Percentiles rank a stretch among this genome's conserved stretches.
phyloP scores from a whole-genome alignment of 2,888 invertebrate species.

The Hoplodrina ambigua region DNA sequence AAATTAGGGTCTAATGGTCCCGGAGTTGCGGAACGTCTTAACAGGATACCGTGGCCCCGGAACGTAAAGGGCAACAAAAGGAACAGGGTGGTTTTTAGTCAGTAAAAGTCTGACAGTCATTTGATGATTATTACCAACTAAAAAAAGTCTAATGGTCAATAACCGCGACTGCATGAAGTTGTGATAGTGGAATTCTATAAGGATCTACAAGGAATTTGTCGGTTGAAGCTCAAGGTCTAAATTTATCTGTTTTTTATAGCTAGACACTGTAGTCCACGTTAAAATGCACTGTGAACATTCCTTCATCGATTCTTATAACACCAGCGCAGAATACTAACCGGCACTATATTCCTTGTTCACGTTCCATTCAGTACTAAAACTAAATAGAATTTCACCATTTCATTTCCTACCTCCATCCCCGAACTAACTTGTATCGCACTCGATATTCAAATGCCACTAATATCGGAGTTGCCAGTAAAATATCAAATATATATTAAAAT shows the following conservation, averaged over 20 bases:
- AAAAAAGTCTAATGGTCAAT: too few species aligned
- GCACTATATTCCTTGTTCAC: constrained; percentile 30
- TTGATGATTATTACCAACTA: too few species aligned
- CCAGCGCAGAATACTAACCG: constrained; percentile 20
- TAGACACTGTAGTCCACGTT: not conserved
- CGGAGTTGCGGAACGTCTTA: too few species aligned
- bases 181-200: too few species aligned
- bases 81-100: too few species aligned
- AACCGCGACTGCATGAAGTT: too few species aligned
- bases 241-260: not conserved
- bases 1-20: too few species aligned
- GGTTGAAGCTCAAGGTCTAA: too few species aligned
- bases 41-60: too few species aligned
- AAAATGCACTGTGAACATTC: constrained; percentile 14
- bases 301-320: constrained; percentile 20
- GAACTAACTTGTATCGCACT: constrained; percentile 53
- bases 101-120: too few species aligned
- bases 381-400: constrained; percentile 51
- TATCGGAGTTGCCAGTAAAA: constrained; percentile 61
- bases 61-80: too few species aligned
- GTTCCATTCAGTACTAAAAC: constrained; percentile 34
- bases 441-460: constrained; percentile 66
- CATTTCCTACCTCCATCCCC: constrained; percentile 62
- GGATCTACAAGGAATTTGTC: too few species aligned
- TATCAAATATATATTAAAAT: constrained; percentile 65